phyloP scores from a whole-genome alignment of 2,113 vertebrate species.

The Channa argus region DNA sequence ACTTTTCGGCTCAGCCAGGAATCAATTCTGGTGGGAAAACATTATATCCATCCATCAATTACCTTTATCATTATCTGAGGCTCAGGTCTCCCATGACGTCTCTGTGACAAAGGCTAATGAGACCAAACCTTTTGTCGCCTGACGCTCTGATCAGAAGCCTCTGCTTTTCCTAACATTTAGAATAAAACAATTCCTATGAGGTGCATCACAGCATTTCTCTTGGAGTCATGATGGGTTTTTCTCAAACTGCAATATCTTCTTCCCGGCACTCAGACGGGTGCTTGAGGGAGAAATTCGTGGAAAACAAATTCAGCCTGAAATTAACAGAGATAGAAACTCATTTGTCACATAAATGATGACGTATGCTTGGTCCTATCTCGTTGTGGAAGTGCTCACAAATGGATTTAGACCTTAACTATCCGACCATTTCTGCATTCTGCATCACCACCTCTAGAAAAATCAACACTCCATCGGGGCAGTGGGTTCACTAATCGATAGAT shows the following conservation, averaged over 20 bases:
- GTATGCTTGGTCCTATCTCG: slow-evolving; percentile 1
- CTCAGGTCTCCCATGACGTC: no score
- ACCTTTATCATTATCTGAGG: no score
- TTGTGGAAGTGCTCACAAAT: slow-evolving; percentile 3
- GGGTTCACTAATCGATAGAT: background rate
- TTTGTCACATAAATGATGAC: slow-evolving; percentile 41
- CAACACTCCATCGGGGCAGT: background rate
- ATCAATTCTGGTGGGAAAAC: no score
- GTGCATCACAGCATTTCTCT: background rate
- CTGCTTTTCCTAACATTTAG: no score
- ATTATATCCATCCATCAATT: no score
- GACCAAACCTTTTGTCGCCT: no score
- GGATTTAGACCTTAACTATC: slow-evolving; percentile 18
- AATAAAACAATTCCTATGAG: background rate
- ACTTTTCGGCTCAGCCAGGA: no score
- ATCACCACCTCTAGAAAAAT: background rate
- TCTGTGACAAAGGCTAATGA: no score
- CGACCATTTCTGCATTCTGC: background rate
- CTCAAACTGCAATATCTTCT: background rate
- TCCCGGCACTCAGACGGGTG: background rate
- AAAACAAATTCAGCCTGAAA: slow-evolving; percentile 35
- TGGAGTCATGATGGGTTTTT: slow-evolving; percentile 2
- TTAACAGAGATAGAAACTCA: slow-evolving; percentile 41
- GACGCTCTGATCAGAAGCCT: no score
- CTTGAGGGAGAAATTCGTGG: slow-evolving; percentile 24